These are phyloP conservation scores for Anorthoa munda DNA, from an alignment of 2,888 invertebrate genomes.

Conservation along the genomic window DNA sequence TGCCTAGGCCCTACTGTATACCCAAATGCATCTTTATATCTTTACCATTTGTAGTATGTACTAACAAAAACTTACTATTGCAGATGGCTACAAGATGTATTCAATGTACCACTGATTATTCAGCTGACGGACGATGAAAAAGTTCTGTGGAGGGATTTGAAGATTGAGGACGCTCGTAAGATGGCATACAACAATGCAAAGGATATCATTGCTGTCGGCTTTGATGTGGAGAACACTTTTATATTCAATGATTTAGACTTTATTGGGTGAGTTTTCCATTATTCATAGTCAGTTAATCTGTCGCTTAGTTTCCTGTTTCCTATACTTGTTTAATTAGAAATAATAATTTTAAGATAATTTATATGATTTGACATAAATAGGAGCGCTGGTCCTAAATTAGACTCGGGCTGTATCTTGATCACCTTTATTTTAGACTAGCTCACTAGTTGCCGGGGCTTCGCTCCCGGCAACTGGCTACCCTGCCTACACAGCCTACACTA, in stretches of 20 bases:
- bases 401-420: too few relatives aligned
- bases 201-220: conserved; percentile 99
- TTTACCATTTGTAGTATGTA: neutral
- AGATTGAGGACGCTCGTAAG: conserved; percentile 96
- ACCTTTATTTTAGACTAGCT: too few relatives aligned
- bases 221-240: conserved; percentile 98
- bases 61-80: conserved; percentile 57
- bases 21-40: too few relatives aligned
- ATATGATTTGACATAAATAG: too few relatives aligned
- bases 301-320: neutral
- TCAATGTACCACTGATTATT: conserved; percentile 98
- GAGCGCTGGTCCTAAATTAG: too few relatives aligned
- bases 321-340: too few relatives aligned
- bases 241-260: conserved; percentile 98
- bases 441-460: too few relatives aligned
- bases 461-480: too few relatives aligned
- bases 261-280: conserved; percentile 94
- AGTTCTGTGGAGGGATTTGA: conserved; percentile 98
- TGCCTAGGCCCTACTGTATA: too few relatives aligned
- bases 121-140: conserved; percentile 99
- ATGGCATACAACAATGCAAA: conserved; percentile 98
- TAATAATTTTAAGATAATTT: too few relatives aligned
- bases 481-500: too few relatives aligned
- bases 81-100: conserved; percentile 99
- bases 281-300: neutral